Evolutionary conservation across 2,888 invertebrate species (phyloP), one percentile per base, ranked within the genome.

Genomic region (Ctenicera cuprea): DNA sequence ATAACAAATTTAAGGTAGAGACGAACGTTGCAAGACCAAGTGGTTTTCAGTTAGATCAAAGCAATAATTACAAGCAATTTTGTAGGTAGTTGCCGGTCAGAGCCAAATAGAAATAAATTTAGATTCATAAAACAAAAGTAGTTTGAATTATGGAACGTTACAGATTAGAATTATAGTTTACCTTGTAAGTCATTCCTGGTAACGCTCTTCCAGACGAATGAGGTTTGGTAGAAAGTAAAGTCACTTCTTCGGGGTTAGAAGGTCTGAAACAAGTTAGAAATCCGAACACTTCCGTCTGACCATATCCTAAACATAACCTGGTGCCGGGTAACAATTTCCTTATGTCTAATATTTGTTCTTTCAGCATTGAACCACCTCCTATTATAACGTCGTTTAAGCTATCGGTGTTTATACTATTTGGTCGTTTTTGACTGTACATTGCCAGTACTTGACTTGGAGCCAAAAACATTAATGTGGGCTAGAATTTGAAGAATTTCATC

Each of bases 301-400:
- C 87, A 72, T 85, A 87, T 18, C 59, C 77, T 62, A 83, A 80
- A 65, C 64, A 76, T 0, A 85, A 76, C 61, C 81, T 81, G 0
- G 85, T 83, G 7, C 84, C 84, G 0, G 86, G 86, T 33, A 87
- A 72, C 9, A 84, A 22, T 65, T 86, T 84, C 59, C 84, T 76
- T 30, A 86, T 61, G 41, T 77, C 74, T 7, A 74, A 12, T 12
- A 83, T 69, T 63, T 81, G 79, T 18, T 80, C 78, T 43, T 77
- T 71, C 0, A 82, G 76, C 12, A 85, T 70, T 8, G 80, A 67
- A 3, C 81, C 83, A 0, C 87, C 86, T 9, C 82, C 86, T 7
- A 82, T 80, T 8, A 14, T 3, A 8, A 67, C 14, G 7, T 72
- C 45, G 18, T 86, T 80, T 4, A 86, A 45, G 14, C 64, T 61